phyloP scores from a whole-genome alignment of 2,888 invertebrate genomes.

The Mythimna ferrago region DNA sequence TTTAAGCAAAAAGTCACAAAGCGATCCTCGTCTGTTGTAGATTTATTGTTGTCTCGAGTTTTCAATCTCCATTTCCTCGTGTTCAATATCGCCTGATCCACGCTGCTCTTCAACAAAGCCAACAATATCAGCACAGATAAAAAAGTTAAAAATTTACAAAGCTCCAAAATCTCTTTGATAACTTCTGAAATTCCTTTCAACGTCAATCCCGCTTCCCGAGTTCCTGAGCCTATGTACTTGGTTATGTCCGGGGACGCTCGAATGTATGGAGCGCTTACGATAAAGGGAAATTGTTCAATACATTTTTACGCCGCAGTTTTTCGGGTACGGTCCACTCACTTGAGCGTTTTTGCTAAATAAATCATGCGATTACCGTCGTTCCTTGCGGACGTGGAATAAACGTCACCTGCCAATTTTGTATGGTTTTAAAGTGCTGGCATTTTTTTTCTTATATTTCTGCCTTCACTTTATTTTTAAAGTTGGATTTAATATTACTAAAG shows the following conservation, averaged over 20 bases:
- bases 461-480: background rate
- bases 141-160: constrained; percentile 38
- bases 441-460: constrained; percentile 5
- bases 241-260: constrained; percentile 18
- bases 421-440: constrained; percentile 4
- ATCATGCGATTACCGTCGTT: constrained; percentile 62
- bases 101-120: constrained; percentile 27
- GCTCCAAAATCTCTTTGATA: constrained; percentile 53
- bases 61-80: constrained; percentile 12
- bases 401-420: constrained; percentile 41
- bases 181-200: constrained; percentile 42
- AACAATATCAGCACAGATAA: constrained; percentile 28
- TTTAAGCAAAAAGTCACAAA: constrained; percentile 11
- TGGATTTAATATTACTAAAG: background rate
- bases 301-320: constrained; percentile 66
- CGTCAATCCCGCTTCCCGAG: background rate
- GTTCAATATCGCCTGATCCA: constrained; percentile 27
- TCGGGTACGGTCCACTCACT: constrained; percentile 53
- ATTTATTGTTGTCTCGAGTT: constrained; percentile 35
- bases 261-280: constrained; percentile 52
- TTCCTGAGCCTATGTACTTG: constrained; percentile 7
- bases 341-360: constrained; percentile 62
- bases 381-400: constrained; percentile 45
- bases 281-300: constrained; percentile 60
- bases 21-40: constrained; percentile 8